Evolutionary conservation across 1,140 invertebrate species (phyloP).

Genomic region (Diorhabda carinulata): DNA sequence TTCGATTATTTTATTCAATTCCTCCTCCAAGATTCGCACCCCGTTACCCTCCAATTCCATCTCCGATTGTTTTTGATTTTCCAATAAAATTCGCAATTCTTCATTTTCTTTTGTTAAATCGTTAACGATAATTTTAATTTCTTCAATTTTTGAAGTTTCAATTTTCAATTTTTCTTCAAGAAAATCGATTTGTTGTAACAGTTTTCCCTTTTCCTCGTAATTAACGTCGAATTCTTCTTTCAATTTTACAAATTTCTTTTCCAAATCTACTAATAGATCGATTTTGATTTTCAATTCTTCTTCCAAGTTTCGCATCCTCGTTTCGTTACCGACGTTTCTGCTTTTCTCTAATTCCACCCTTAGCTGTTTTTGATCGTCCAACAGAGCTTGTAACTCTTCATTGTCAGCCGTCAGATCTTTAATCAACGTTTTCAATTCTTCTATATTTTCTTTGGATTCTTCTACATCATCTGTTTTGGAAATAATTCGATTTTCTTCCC

Average conservation of each 20-base stretch:
- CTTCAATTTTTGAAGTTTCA: constrained; percentile 30
- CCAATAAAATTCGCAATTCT: constrained; percentile 37
- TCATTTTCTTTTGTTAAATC: no score
- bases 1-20: background rate
- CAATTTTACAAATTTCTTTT: constrained; percentile 17
- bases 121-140: no score
- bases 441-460: constrained; percentile 36
- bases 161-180: background rate
- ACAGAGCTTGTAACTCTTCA: constrained; percentile 64
- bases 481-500: constrained; percentile 39
- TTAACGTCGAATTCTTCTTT: constrained; percentile 28
- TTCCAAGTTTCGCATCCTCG: background rate
- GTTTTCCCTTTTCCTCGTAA: background rate
- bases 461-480: constrained; percentile 11
- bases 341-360: constrained; percentile 38
- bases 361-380: constrained; percentile 55
- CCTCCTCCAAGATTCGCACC: no score
- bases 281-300: background rate
- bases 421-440: constrained; percentile 54
- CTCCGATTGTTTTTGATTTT: background rate
- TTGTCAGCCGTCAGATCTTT: constrained; percentile 64
- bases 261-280: background rate
- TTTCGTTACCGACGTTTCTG: constrained; percentile 18
- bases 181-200: no score
- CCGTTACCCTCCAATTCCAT: no score